A percentile compares a stretch with the other conserved stretches of the same genome.
phyloP scores from a whole-genome alignment of 2,113 vertebrate species.

The Scomber japonicus region DNA sequence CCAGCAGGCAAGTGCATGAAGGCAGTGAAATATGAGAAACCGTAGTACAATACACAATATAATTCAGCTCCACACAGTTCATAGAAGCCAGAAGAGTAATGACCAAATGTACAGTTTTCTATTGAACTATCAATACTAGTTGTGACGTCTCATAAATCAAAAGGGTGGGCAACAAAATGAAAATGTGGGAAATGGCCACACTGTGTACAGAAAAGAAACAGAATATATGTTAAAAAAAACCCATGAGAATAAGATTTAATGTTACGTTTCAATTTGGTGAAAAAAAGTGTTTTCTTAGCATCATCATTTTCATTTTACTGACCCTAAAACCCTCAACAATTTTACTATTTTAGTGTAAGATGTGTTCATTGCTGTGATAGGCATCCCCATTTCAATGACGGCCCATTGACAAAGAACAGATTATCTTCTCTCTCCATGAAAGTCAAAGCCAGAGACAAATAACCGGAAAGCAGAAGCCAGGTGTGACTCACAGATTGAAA shows the following conservation, averaged over 20 bases:
- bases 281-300: not conserved
- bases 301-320: not conserved
- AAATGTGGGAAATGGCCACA: conserved; percentile 35
- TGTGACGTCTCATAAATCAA: conserved; percentile 57
- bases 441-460: conserved; percentile 52
- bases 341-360: not conserved
- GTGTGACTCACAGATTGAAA: conserved; percentile 67
- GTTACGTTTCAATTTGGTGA: conserved; percentile 2
- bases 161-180: conserved; percentile 21
- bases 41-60: conserved; percentile 25
- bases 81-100: conserved; percentile 60
- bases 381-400: not conserved
- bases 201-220: conserved; percentile 15
- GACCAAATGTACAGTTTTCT: conserved; percentile 46
- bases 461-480: conserved; percentile 43
- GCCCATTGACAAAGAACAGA: conserved; percentile 12
- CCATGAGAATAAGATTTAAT: not conserved
- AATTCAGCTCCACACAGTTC: conserved; percentile 37
- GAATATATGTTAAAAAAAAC: not conserved
- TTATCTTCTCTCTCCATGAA: conserved; percentile 44
- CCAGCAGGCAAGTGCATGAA: conserved; percentile 1
- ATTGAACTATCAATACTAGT: conserved; percentile 57
- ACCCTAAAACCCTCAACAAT: not conserved
- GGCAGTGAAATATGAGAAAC: conserved; percentile 25
- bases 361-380: not conserved